Conservation (phyloP, 2,113 vertebrate species). For the Limanda limanda region DNA sequence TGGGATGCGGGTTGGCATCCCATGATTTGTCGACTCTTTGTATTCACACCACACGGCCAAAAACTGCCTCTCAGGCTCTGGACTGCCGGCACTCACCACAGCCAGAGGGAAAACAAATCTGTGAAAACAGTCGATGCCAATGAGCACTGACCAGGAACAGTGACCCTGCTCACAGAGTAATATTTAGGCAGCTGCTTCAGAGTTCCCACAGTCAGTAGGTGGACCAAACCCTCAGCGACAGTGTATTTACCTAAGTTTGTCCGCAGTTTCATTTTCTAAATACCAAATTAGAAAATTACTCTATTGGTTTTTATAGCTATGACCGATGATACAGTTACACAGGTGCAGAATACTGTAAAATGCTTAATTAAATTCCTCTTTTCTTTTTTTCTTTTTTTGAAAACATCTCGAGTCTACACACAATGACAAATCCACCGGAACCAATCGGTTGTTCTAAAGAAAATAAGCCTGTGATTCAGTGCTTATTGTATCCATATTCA, state of each 20-base stretch:
- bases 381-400: constrained; percentile 13
- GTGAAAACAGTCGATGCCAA: constrained; percentile 10
- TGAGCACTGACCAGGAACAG: not conserved
- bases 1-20: too few relatives aligned
- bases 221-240: not conserved
- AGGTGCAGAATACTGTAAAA: constrained; percentile 44
- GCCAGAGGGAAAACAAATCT: constrained; percentile 25
- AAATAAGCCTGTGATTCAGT: constrained; percentile 54
- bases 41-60: not conserved
- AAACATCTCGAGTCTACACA: constrained; percentile 30
- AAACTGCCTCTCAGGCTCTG: not conserved
- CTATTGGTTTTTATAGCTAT: not conserved
- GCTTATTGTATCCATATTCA: constrained; percentile 64
- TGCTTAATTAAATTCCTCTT: constrained; percentile 42
- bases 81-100: not conserved
- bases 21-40: too few relatives aligned
- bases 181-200: constrained; percentile 49
- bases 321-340: constrained; percentile 2
- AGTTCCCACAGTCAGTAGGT: constrained; percentile 22
- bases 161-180: constrained; percentile 11
- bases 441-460: constrained; percentile 50
- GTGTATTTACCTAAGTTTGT: not conserved
- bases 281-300: not conserved
- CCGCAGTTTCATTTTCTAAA: constrained; percentile 1
- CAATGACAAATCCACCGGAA: constrained; percentile 54